A percentile compares a stretch with the other conserved stretches of the same genome.
These are phyloP conservation scores for Muscicapa comitata DNA, from an alignment of 2,797 vertebrate genomes.

Conservation along the genomic window DNA sequence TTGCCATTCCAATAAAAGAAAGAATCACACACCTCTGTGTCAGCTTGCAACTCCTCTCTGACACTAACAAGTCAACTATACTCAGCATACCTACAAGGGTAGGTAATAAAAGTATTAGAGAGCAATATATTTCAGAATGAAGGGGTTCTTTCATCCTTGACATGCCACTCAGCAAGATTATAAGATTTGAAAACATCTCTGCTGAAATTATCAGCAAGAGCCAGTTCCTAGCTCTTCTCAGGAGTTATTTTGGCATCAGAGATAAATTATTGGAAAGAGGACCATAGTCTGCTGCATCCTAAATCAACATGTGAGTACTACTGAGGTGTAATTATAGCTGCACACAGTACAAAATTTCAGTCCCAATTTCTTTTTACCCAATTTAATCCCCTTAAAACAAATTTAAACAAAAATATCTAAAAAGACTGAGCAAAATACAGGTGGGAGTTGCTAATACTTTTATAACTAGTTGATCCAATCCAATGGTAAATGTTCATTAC, in stretches of 20 bases:
- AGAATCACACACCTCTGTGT: not conserved
- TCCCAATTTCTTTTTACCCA: not conserved
- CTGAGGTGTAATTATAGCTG: not conserved
- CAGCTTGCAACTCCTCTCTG: not conserved
- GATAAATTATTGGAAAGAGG: not conserved
- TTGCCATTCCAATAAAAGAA: not conserved
- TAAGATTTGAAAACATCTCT: not conserved
- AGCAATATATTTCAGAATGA: not conserved
- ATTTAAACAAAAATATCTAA: not conserved
- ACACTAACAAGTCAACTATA: not conserved
- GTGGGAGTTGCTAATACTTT: not conserved
- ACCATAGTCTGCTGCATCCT: not conserved
- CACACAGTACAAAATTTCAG: not conserved
- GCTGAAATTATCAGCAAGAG: not conserved
- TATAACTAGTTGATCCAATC: not conserved
- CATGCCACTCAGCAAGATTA: not conserved
- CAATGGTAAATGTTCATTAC: not conserved
- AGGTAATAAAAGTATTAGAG: not conserved
- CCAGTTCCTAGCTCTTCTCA: not conserved
- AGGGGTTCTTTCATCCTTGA: not conserved
- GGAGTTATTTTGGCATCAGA: not conserved
- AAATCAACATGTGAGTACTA: not conserved
- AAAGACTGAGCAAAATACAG: not conserved
- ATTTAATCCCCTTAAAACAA: not conserved
- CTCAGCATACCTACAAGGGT: accelerated